These are phyloP conservation scores for Numenius arquata DNA, from an alignment of 2,113 vertebrate species.

Conservation along the genomic window DNA sequence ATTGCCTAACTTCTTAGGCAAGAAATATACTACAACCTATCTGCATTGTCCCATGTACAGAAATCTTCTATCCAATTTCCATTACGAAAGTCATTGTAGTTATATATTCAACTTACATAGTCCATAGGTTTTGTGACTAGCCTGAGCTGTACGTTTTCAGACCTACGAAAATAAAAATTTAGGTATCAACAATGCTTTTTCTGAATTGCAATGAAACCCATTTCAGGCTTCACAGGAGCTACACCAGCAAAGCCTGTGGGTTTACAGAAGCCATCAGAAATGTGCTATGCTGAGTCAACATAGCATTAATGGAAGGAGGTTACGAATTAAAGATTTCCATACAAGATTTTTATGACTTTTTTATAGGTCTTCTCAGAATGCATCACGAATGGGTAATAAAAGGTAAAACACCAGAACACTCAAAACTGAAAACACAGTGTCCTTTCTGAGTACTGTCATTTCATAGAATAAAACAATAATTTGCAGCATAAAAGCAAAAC, in stretches of 20 bases:
- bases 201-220: background rate
- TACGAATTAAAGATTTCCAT: background rate
- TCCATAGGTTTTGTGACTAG: background rate
- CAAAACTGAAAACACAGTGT: background rate
- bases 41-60: background rate
- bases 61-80: background rate
- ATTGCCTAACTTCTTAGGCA: background rate
- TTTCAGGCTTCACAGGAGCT: background rate
- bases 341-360: background rate
- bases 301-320: background rate
- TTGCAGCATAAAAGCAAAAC: background rate
- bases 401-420: background rate
- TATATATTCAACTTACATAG: background rate
- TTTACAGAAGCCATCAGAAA: background rate
- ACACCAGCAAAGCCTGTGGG: background rate
- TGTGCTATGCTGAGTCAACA: background rate
- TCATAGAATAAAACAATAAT: background rate
- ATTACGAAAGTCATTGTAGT: background rate
- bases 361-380: background rate
- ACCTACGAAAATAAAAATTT: background rate
- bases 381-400: background rate
- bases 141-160: background rate
- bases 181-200: background rate
- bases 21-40: background rate
- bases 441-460: background rate